Evolutionary conservation across 1,140 invertebrate species (phyloP), one percentile per base, ranked within the genome.

Genomic region (Magallana ariakensis): DNA sequence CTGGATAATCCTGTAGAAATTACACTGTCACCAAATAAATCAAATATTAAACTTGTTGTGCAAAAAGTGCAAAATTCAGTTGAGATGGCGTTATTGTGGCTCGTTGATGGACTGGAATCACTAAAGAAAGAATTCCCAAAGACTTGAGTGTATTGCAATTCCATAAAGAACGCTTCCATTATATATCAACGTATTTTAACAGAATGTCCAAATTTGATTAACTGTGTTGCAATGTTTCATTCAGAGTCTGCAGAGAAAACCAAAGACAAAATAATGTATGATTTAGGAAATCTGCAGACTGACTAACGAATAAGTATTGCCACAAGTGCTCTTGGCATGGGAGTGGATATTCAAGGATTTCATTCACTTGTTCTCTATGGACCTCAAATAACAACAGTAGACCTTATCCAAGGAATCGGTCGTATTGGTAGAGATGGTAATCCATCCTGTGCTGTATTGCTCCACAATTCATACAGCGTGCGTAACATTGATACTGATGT

Each of bases 211-310:
- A 33, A 70, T 70, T 70, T 22, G 10, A 70, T 19, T 19, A 7
- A 70, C 26, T 19, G 26, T 70, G 62, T 70, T 10, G 19, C 19
- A n/a, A 87, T 87, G 85, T 87, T 83, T 83, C 85, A 87, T 70
- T 87, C 85, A 15, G 85, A 87, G 75, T 70, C 85, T 15, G 15
- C 85, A 8, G 19, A 87, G 1, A 83, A 33, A 22, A 82, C n/a
- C 19, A 83, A 86, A 66, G 57, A 83, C 62, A 26, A 60, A 15
- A 33, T 33, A 53, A 83, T 87, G 22, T 26, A 1, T 19, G 55
- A 13, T 57, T 54, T 83, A 1, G 57, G 13, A 26, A 57, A 83
- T 56, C 15, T 11, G 7, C 11, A 55, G 13, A 57, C 7, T 83
- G 22, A 54, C 4, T 13, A 57, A n/a, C 54, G 19, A 7, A 11